Evolutionary conservation across 2,113 vertebrate species (phyloP).

Genomic region (Cynocephalus volans): DNA sequence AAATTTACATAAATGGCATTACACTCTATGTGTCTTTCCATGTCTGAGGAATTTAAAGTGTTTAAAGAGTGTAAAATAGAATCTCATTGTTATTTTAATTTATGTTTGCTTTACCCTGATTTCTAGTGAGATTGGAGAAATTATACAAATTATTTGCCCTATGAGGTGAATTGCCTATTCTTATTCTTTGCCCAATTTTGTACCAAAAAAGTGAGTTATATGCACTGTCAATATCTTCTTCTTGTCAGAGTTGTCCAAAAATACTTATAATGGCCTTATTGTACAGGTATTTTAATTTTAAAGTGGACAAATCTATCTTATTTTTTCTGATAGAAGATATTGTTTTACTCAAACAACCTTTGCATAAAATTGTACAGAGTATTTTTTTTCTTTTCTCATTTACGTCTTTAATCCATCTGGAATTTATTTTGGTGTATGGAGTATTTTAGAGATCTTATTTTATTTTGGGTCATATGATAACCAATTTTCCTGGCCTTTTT

Average conservation of each 20-base stretch:
- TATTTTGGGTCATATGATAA: background rate
- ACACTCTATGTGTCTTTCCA: background rate
- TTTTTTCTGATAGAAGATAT: background rate
- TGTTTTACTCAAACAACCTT: slow-evolving; percentile 24
- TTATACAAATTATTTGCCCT: background rate
- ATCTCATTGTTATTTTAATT: slow-evolving; percentile 35
- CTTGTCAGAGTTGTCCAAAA: background rate
- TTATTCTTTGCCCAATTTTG: slow-evolving; percentile 1
- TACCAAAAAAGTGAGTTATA: background rate
- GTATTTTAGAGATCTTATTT: slow-evolving; percentile 40
- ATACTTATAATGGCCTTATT: background rate
- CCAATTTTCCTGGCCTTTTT: background rate
- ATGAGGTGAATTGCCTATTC: slow-evolving; percentile 10
- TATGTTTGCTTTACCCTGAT: background rate
- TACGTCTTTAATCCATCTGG: background rate
- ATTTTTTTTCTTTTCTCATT: slow-evolving; percentile 8
- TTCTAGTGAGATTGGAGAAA: background rate
- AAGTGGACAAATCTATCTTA: background rate
- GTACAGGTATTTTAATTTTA: background rate
- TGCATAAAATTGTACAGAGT: background rate
- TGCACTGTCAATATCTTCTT: background rate
- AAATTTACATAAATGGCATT: background rate
- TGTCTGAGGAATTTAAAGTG: slow-evolving; percentile 35
- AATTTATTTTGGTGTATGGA: slow-evolving; percentile 47
- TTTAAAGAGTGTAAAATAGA: background rate